Percentiles rank a stretch among this genome's conserved stretches.
Evolutionary conservation across 30 jellyfish, hydroid and myxozoan genomes (phyloP).

Genomic region (Morbakka virulenta): DNA sequence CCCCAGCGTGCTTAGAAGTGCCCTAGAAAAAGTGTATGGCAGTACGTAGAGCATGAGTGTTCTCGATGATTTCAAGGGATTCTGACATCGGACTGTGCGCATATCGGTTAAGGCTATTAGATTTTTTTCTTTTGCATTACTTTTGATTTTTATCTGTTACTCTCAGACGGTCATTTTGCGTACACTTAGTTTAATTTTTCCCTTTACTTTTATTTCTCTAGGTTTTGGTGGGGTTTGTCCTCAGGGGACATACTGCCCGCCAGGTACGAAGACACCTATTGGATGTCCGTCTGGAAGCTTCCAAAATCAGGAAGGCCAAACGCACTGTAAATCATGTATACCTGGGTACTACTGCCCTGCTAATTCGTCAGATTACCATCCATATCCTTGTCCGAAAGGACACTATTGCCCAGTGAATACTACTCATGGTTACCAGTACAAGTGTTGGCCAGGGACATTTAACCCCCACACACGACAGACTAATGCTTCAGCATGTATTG

Average conservation of each 20-base stretch:
- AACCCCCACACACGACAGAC: slow-evolving; percentile 68
- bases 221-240: slow-evolving; percentile 97
- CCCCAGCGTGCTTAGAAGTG: no score
- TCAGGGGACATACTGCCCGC: slow-evolving; percentile 85
- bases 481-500: slow-evolving; percentile 69
- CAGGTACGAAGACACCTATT: slow-evolving; percentile 81
- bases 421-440: slow-evolving; percentile 71
- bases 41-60: no score
- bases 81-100: no score
- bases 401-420: slow-evolving; percentile 92
- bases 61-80: no score
- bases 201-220: not conserved
- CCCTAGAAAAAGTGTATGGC: no score
- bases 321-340: slow-evolving; percentile 84
- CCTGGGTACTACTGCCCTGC: slow-evolving; percentile 87
- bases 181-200: no score
- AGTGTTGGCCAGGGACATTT: slow-evolving; percentile 95
- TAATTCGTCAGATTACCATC: slow-evolving; percentile 53
- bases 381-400: slow-evolving; percentile 81
- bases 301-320: slow-evolving; percentile 88
- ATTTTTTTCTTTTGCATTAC: no score
- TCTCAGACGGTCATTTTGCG: no score
- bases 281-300: slow-evolving; percentile 95
- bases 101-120: no score
- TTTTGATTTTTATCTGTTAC: no score